Base-by-base conservation (phyloP, 2,888 invertebrate genomes). In the Habrosyne pyritoides region DNA sequence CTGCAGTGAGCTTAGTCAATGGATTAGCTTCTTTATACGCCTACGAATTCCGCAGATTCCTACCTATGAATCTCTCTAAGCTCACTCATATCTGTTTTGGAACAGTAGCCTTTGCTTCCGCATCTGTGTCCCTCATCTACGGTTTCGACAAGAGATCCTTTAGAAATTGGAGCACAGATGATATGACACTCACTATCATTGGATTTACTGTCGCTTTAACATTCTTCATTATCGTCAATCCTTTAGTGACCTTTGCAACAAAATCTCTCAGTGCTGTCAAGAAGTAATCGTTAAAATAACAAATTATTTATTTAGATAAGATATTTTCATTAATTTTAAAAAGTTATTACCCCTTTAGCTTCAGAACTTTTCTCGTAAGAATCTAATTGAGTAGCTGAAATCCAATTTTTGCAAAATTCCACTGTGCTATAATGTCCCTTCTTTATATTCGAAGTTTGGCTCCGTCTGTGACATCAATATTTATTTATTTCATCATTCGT, bases 91-190 rank as follows among this genome's bases (percentile, higher is more conserved):
- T 85, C 33, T 69, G 75, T 54, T 75, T 84, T 47, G 84, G 84
- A 1, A 71, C 69, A 18, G 76, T 83, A 0, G 81, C 79, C 21
- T 87, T 85, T 50, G 60, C 65, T 7, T 64, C 79, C 1, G 73
- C 88, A 2, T 67, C 73, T 10, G 69, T 83, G 47, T 60, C 63
- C 24, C 79, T 88, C 21, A 83, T 83, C 68, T 79, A 81, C 30
- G 88, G 85, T 5, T 76, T 83, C 33, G 76, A 84, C 47, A 87
- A 84, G 54, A 24, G 5, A 14, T 54, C 47, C 10, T 88, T 88
- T 56, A 78, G 70, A 48, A 67, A 47, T 30, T 87, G 84, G 86
- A 73, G 79, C 0, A 57, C 70, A 0, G 53, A 62, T 7, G 64
- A 59, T 0, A 61, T 83, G 0, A 59, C 82, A 0, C 54, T 69